A percentile compares a stretch with the other conserved stretches of the same genome.
phyloP scores from a whole-genome alignment of 1,140 invertebrate species.

The Bombyx mandarina region DNA sequence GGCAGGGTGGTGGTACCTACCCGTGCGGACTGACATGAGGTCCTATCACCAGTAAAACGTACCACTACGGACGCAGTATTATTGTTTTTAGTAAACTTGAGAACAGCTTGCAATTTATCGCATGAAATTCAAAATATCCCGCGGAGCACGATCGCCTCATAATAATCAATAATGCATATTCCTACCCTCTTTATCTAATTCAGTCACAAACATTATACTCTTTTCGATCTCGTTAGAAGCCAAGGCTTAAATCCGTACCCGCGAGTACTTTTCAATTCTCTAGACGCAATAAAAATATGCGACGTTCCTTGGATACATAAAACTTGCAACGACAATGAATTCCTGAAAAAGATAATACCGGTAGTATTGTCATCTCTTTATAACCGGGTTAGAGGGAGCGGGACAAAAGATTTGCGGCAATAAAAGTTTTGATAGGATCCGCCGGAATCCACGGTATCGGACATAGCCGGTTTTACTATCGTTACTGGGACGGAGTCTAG shows the following conservation, averaged over 20 bases:
- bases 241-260: no score
- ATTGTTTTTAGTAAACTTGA: no score
- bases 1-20: no score
- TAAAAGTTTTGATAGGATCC: slow-evolving; percentile 65
- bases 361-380: slow-evolving; percentile 38
- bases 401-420: slow-evolving; percentile 44
- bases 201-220: neutral
- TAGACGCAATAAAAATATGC: slow-evolving; percentile 66
- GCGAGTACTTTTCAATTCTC: slow-evolving; percentile 45
- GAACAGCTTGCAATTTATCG: no score
- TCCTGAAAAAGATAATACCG: slow-evolving; percentile 60
- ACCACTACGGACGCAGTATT: no score
- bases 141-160: no score
- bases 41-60: no score
- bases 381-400: slow-evolving; percentile 33
- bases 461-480: slow-evolving; percentile 53
- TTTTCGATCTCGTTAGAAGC: no score
- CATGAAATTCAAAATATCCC: no score
- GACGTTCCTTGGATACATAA: slow-evolving; percentile 50
- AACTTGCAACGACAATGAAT: slow-evolving; percentile 63
- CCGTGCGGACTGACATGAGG: no score
- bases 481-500: neutral
- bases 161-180: no score
- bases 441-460: slow-evolving; percentile 53
- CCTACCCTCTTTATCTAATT: neutral